Evolutionary conservation across 2,113 vertebrate species (phyloP).

Genomic region (Condylura cristata): DNA sequence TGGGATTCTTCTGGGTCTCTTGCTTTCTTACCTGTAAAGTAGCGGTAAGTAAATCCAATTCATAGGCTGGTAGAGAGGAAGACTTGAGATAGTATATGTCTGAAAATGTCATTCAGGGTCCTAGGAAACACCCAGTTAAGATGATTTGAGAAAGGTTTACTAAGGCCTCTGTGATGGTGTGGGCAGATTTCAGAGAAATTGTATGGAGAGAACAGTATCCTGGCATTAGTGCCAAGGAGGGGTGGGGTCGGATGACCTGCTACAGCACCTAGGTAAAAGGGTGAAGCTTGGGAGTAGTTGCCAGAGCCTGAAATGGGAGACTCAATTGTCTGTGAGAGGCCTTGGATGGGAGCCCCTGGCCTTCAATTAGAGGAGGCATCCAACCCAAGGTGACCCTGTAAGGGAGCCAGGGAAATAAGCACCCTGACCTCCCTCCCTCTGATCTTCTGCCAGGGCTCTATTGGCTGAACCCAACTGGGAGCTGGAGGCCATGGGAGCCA

Average conservation of each 20-base stretch:
- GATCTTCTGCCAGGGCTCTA: conserved; percentile 29
- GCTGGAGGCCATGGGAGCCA: not conserved
- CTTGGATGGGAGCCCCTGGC: not conserved
- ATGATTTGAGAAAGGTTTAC: not conserved
- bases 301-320: conserved; percentile 30
- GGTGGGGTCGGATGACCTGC: not conserved
- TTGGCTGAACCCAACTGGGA: not conserved
- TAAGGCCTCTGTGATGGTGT: not conserved
- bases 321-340: not conserved
- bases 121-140: not conserved
- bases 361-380: not conserved
- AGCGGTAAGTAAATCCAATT: not conserved
- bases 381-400: not conserved
- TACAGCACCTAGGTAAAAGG: not conserved
- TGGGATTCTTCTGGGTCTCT: not conserved
- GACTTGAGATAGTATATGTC: not conserved
- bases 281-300: not conserved
- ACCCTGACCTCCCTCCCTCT: not conserved
- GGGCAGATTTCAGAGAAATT: not conserved
- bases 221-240: not conserved
- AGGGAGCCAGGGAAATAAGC: not conserved
- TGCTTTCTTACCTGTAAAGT: conserved; percentile 4
- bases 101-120: not conserved
- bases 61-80: not conserved
- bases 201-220: not conserved